Percentiles rank a stretch among this genome's conserved stretches.
Conservation (phyloP, 2,797 vertebrate species). For the Nannoperca obscura region DNA sequence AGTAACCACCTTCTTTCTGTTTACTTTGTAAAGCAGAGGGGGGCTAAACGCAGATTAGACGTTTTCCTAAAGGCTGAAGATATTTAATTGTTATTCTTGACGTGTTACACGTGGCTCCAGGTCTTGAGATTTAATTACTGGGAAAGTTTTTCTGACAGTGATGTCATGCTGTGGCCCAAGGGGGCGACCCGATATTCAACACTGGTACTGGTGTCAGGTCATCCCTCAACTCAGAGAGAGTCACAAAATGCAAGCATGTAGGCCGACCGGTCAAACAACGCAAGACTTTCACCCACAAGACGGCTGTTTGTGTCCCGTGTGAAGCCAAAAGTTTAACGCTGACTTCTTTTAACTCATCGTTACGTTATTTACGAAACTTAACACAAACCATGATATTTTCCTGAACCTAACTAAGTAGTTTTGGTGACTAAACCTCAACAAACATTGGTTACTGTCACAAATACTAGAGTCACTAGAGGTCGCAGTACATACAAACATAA, state of each 20-base stretch:
- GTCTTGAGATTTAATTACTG: slow-evolving; percentile 9
- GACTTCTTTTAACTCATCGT: too few relatives aligned
- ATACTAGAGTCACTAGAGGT: too few relatives aligned
- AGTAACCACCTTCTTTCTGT: neutral
- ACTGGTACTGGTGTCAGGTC: slow-evolving; percentile 17
- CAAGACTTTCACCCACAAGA: too few relatives aligned
- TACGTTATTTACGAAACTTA: too few relatives aligned
- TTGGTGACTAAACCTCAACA: too few relatives aligned
- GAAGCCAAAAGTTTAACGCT: too few relatives aligned
- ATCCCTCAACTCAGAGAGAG: slow-evolving; percentile 6
- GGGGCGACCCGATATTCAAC: slow-evolving; percentile 16
- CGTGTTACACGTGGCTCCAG: slow-evolving; percentile 11
- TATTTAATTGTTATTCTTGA: slow-evolving; percentile 20
- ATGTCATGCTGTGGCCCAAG: slow-evolving; percentile 12
- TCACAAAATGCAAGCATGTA: neutral
- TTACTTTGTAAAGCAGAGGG: neutral
- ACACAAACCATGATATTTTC: too few relatives aligned
- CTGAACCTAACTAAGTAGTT: too few relatives aligned
- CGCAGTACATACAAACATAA: too few relatives aligned
- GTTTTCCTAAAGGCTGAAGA: neutral
- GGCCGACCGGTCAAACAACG: too few relatives aligned
- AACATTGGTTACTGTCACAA: too few relatives aligned
- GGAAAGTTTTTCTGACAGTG: slow-evolving; percentile 19
- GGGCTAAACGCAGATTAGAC: neutral
- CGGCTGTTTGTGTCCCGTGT: too few relatives aligned